Percentiles rank a stretch among this genome's conserved stretches.
phyloP scores from a whole-genome alignment of 2,113 vertebrate species.

The Xenopus laevis region DNA sequence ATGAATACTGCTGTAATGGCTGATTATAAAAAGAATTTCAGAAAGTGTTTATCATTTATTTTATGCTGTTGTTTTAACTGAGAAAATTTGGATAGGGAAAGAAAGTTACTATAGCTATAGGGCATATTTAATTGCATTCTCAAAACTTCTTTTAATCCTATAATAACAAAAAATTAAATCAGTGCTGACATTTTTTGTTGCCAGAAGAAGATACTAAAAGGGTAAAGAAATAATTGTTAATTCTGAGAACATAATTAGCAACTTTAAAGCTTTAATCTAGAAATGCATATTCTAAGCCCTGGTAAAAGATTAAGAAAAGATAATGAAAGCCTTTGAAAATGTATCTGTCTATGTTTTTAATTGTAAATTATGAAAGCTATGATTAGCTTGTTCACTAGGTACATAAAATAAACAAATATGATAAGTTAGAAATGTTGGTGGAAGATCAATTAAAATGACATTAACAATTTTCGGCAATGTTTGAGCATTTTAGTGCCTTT shows the following conservation, averaged over 20 bases:
- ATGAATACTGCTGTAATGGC: conserved; percentile 69
- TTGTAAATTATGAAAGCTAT: conserved; percentile 75
- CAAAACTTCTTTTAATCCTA: conserved; percentile 81
- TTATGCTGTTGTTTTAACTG: conserved; percentile 72
- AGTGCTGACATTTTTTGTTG: conserved; percentile 80
- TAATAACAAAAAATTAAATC: conserved; percentile 85
- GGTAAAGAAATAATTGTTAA: conserved; percentile 83
- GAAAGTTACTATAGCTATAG: conserved; percentile 75
- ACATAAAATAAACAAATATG: conserved; percentile 73
- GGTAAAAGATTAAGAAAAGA: conserved; percentile 79
- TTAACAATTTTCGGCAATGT: conserved; percentile 39
- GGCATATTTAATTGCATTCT: conserved; percentile 79
- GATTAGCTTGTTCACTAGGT: conserved; percentile 73
- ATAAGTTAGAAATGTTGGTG: conserved; percentile 61
- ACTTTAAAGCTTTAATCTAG: conserved; percentile 84
- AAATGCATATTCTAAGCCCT: conserved; percentile 76
- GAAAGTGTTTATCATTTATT: conserved; percentile 63
- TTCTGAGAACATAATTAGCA: conserved; percentile 83
- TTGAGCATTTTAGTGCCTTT: not conserved
- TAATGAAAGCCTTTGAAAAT: conserved; percentile 77
- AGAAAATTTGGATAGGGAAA: conserved; percentile 64
- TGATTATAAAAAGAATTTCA: conserved; percentile 64
- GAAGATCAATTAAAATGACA: conserved; percentile 57
- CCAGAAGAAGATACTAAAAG: conserved; percentile 83
- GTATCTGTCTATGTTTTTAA: conserved; percentile 76